Base-by-base conservation (phyloP, 2,113 vertebrate genomes). In the Psittacus erithacus region DNA sequence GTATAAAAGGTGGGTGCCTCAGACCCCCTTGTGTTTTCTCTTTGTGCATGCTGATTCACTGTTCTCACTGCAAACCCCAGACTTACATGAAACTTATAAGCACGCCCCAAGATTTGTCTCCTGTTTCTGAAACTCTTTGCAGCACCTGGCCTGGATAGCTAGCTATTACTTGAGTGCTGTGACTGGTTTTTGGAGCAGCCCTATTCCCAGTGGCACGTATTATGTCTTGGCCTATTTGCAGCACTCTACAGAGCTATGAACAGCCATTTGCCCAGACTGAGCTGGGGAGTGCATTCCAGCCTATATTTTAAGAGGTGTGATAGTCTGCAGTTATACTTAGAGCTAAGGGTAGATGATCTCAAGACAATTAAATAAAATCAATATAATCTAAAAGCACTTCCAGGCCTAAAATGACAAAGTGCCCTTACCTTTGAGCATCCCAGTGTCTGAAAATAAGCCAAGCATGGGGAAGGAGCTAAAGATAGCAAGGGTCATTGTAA, bases 171-270 rank as follows among this genome's bases (percentile, higher is more conserved):
- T 10, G 33, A 50, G 15, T 35, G 13, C 16, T 25, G 9, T 46
- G 47, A 28, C 38, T 67, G 9, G 16, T 13, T 39, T 22, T 20
- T 2, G 2, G 49, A 47, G 43, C 27, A 62, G 17, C 17, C 6
- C 14, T 73, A 6, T 46, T 89, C 8, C 28, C 70, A 68, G 60
- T 0, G 2, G 19, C 25, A 29, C 0, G 0, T 57, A 8, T 23
- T 44, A 7, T 25, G 10, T 63, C 35, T 77, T 24, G 28, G 28
- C 13, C 13, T 63, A 82, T 50, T 33, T 50, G 20, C 2, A 2
- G 13, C 0, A 4, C 41, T 47, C 43, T 28, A 8, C 47, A 41
- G 4, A 79, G 14, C 39, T 28, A 23, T n/a, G 29, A 39, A 13
- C 23, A 31, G 41, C n/a, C 16, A 29, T 67, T 71, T 46, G 20